Base-by-base conservation (phyloP, 2,888 invertebrate species). In the Blera fallax region DNA sequence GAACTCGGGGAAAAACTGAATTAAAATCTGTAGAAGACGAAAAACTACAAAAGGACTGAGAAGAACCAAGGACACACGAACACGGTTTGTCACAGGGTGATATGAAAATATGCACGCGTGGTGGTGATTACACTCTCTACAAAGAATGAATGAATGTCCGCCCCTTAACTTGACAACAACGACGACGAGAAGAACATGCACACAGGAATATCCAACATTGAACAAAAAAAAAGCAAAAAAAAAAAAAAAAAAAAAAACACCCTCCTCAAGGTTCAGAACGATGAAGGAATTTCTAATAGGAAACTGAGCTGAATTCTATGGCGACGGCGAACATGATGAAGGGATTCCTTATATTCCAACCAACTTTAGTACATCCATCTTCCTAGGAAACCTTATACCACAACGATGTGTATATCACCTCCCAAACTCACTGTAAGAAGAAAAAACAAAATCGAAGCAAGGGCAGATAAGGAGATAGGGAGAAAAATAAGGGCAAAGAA, bases 221-320 rank as follows among this genome's bases (percentile, higher is more conserved):
- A n/a, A n/a, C n/a, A n/a, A n/a, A n/a, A n/a, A 43, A 58, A 34
- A 29, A 69, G 40, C 43, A 43, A 14, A 37, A 24, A 29, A 21
- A 64, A 45, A 56, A 29, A 62, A 52, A 11, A 27, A 14, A n/a
- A 34, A 40, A 64, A 40, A 56, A 43, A 32, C 50, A 74, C 50
- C 70, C 80, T 80, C 32, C 62, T 77, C 60, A 77, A 56, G 80
- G 69, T 84, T 52, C 80, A 72, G 76, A 48, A 72, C 54, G 70
- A 77, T 40, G 76, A 81, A 77, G 72, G 85, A 85, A 85, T 85
- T 85, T 81, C 85, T 85, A 85, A 85, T 85, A 72, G 76, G 60
- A 85, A 80, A 85, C 80, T 85, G 81, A 81, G 67, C 76, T 72
- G 72, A 81, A 85, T 85, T 85, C 85, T 85, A 80, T 81, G 76